A percentile compares a stretch with the other conserved stretches of the same genome.
Conservation (phyloP, 53 echinoderm and acorn worm genomes). For the Holothuria leucospilota region DNA sequence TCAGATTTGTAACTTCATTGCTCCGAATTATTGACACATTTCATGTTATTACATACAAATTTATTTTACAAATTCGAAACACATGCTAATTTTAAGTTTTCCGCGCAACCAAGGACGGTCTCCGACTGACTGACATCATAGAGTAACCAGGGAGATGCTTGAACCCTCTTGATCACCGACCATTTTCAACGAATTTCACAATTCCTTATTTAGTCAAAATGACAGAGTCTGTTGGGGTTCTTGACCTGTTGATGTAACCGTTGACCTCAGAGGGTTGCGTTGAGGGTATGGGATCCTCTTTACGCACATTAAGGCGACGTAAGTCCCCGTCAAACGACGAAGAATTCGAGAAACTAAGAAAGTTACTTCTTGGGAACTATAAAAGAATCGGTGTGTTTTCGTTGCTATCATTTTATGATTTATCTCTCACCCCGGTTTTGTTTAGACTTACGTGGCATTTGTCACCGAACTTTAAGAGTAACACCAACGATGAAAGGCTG, state of each 20-base stretch:
- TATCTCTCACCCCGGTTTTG: constrained; percentile 22
- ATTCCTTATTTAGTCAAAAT: constrained; percentile 30
- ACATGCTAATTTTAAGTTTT: too few relatives aligned
- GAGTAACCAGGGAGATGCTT: too few relatives aligned
- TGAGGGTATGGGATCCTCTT: background rate
- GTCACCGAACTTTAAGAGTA: constrained; percentile 7
- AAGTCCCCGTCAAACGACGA: background rate
- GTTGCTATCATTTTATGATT: background rate
- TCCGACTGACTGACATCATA: too few relatives aligned
- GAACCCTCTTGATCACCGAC: too few relatives aligned
- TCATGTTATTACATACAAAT: too few relatives aligned
- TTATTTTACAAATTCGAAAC: too few relatives aligned
- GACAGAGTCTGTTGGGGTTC: constrained; percentile 13
- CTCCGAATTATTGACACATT: too few relatives aligned
- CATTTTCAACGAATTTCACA: background rate
- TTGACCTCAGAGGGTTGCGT: background rate
- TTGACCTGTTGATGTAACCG: constrained; percentile 36
- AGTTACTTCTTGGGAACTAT: background rate
- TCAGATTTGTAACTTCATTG: too few relatives aligned
- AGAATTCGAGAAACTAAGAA: too few relatives aligned
- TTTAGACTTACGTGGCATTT: constrained; percentile 13
- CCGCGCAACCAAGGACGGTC: too few relatives aligned
- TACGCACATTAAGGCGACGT: constrained; percentile 22
- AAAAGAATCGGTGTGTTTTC: background rate
- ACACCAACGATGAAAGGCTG: background rate